phyloP scores from a whole-genome alignment of 1,140 invertebrate species.

The Aplysia californica region DNA sequence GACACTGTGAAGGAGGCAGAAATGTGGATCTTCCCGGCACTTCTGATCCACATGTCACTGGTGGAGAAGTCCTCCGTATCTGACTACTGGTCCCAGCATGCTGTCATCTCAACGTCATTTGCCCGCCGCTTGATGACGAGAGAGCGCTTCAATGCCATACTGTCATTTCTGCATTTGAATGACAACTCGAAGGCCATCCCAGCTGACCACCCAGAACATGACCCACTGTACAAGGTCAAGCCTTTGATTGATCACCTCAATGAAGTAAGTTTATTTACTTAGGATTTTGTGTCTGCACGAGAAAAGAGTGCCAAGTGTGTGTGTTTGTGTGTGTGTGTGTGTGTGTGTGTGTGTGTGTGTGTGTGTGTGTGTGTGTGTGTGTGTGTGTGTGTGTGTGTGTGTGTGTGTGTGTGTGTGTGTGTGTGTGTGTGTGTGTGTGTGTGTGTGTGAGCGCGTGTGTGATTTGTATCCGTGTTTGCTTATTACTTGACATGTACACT shows the following conservation, averaged over 20 bases:
- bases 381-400: too few relatives aligned
- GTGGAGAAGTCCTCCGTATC: not conserved
- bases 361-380: too few relatives aligned
- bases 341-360: too few relatives aligned
- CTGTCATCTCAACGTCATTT: conserved; percentile 13
- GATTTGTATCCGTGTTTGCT: too few relatives aligned
- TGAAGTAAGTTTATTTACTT: too few relatives aligned
- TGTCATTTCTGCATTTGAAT: conserved; percentile 36
- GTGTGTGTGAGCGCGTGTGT: too few relatives aligned
- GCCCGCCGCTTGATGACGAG: conserved; percentile 26
- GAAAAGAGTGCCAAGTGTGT: too few relatives aligned
- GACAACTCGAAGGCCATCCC: conserved; percentile 13
- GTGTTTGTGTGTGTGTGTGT: too few relatives aligned
- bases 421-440: too few relatives aligned
- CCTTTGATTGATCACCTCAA: conserved; percentile 31
- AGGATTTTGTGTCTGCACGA: too few relatives aligned
- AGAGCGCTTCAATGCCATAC: conserved; percentile 35
- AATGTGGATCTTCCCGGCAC: not conserved
- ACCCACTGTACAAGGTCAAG: conserved; percentile 37
- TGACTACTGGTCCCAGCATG: conserved; percentile 31
- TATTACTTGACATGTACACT: too few relatives aligned
- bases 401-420: too few relatives aligned
- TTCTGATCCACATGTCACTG: conserved; percentile 21
- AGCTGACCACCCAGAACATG: conserved; percentile 20
- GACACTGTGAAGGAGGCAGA: not conserved